Percentiles rank a stretch among this genome's conserved stretches.
Conservation (phyloP, 2,888 invertebrate genomes). For the Odiellus spinosus region DNA sequence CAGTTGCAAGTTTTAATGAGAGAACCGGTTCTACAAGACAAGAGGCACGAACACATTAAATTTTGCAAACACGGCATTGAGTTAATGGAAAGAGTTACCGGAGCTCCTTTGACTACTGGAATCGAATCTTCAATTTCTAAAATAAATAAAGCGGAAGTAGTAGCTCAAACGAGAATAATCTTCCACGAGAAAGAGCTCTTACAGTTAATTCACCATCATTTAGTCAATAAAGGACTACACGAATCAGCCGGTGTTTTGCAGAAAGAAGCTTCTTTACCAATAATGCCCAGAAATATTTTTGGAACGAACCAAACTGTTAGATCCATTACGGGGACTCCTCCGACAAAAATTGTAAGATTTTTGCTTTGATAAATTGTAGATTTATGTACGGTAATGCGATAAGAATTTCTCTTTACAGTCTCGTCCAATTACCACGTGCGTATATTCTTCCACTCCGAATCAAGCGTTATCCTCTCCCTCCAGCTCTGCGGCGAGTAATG, state of each 20-base stretch:
- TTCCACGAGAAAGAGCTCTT: constrained; percentile 86
- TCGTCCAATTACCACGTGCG: too few relatives aligned
- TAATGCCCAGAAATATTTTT: constrained; percentile 16
- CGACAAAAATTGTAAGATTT: constrained; percentile 1
- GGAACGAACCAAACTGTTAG: background rate
- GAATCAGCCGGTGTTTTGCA: constrained; percentile 57
- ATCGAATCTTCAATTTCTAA: constrained; percentile 50
- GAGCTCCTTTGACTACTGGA: constrained; percentile 49
- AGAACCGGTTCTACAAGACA: constrained; percentile 92
- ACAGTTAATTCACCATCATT: constrained; percentile 76
- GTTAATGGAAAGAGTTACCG: constrained; percentile 73
- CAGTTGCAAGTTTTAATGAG: constrained; percentile 86
- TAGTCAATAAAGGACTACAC: constrained; percentile 50
- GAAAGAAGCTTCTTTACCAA: constrained; percentile 47
- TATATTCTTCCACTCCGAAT: too few relatives aligned
- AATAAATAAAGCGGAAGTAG: constrained; percentile 83
- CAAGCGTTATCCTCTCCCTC: too few relatives aligned
- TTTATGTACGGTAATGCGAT: background rate
- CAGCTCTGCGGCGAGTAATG: too few relatives aligned
- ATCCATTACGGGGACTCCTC: constrained; percentile 3
- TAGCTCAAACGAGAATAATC: constrained; percentile 86
- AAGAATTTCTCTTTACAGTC: too few relatives aligned
- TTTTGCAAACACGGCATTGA: constrained; percentile 89
- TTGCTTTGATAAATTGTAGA: background rate
- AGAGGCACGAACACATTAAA: constrained; percentile 80